Evolutionary conservation across 2,797 vertebrate species (phyloP).

Genomic region (Darevskia nairensis): DNA sequence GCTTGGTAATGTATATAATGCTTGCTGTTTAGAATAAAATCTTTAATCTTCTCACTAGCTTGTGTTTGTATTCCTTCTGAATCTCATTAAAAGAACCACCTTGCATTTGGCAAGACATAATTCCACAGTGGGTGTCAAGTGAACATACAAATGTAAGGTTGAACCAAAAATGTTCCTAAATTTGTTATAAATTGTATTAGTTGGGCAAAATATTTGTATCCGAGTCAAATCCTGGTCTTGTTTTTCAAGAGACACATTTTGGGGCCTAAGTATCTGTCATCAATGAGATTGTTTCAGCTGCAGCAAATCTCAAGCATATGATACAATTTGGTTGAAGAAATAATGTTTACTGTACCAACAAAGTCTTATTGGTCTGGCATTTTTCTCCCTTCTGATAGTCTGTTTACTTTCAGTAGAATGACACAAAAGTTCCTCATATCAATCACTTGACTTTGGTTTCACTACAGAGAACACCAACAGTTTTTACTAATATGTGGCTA

Average conservation of each 20-base stretch:
- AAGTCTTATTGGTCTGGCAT: neutral
- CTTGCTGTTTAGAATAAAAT: no score
- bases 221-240: neutral
- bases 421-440: constrained; percentile 30
- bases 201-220: neutral
- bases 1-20: no score
- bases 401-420: constrained; percentile 24
- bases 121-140: no score
- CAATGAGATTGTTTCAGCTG: constrained; percentile 11
- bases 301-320: neutral
- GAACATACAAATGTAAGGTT: neutral
- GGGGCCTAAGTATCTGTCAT: neutral
- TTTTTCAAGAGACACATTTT: neutral
- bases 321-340: neutral
- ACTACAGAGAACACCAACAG: constrained; percentile 51
- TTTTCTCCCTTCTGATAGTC: constrained; percentile 41
- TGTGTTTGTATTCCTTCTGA: no score
- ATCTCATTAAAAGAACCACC: no score
- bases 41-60: no score
- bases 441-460: constrained; percentile 51
- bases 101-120: no score
- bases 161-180: neutral
- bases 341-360: neutral
- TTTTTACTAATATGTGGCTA: constrained; percentile 58
- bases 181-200: neutral